Percentiles rank a stretch among this genome's conserved stretches.
Conservation (phyloP, 2,797 vertebrate species). For the Coreius guichenoti region DNA sequence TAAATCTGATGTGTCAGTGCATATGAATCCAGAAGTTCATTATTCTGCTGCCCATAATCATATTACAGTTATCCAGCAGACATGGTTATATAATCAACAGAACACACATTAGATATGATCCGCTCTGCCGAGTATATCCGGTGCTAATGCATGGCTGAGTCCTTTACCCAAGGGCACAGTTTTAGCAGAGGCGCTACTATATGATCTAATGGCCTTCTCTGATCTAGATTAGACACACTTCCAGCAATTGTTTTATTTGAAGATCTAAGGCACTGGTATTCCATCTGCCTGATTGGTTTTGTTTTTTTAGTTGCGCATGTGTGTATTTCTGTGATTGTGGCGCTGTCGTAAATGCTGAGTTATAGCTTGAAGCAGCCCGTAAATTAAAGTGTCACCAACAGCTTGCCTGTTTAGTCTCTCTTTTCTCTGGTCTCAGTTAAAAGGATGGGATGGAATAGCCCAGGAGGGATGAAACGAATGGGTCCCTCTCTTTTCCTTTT, state of each 20-base stretch:
- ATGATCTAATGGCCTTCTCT: conserved; percentile 32
- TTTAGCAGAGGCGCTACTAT: conserved; percentile 1
- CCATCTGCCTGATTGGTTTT: conserved; percentile 33
- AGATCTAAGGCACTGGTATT: conserved; percentile 17
- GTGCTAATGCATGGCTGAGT: conserved; percentile 20
- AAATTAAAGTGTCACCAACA: conserved; percentile 14
- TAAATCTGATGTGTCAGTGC: neutral
- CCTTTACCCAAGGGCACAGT: conserved; percentile 27
- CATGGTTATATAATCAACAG: conserved; percentile 45
- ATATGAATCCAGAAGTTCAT: conserved; percentile 14
- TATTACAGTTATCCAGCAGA: conserved; percentile 23
- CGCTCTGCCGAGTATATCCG: neutral
- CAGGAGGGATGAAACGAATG: conserved; percentile 18
- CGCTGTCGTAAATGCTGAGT: neutral
- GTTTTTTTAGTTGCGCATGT: conserved; percentile 13
- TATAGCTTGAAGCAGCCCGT: conserved; percentile 1
- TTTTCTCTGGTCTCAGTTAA: conserved; percentile 45
- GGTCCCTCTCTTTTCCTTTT: conserved; percentile 23
- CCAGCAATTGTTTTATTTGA: conserved; percentile 27
- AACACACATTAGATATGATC: conserved; percentile 37
- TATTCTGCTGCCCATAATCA: conserved; percentile 27
- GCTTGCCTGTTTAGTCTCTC: conserved; percentile 6
- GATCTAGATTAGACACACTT: conserved; percentile 31
- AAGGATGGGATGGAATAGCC: conserved; percentile 38
- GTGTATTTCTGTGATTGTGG: neutral